Evolutionary conservation across 1,140 invertebrate species (phyloP), one percentile per base, ranked within the genome.

Genomic region (Stegodyphus dumicola): DNA sequence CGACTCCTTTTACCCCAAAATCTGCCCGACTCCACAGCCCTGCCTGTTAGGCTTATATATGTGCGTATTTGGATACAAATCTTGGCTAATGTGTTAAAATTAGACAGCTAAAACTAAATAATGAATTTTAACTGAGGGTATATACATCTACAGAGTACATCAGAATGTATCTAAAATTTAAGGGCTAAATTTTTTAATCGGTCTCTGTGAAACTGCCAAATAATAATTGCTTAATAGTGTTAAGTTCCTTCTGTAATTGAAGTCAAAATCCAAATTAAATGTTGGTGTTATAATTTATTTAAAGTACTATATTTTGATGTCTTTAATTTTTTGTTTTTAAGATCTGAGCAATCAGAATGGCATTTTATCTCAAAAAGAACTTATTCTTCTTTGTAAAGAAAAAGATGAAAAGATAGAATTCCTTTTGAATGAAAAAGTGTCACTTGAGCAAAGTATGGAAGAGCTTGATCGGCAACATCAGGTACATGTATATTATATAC

Each of bases 391-490:
- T 11, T 76, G 81, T 52, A 77, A 18, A 77, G 81, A 88, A 77
- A 88, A 87, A 51, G 85, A 91, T 86, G 90, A 91, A 6, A 91
- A 93, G 86, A 93, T 94, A 88, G 90, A 90, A 83, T 91, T 91
- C 87, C 89, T 94, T 53, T 91, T 91, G 6, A 88, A 86, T 9
- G 89, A 90, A 75, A 90, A 89, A 80, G 79, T 87, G 53, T 88
- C 88, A n/a, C 88, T 91, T 76, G 88, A 90, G 84, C 87, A 83
- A 7, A 94, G 92, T 86, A 90, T 95, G 52, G 94, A 95, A 85
- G 94, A 95, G 89, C 90, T 96, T 87, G 95, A 95, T 89, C 91
- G 89, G 66, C 94, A 95, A 89, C 94, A 95, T 89, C 92, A 94
- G 86, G 89, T 92, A 86, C 94, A 93, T 0, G 93, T 95, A 85